Percentiles rank a stretch among this genome's conserved stretches.
Conservation (phyloP, 2,888 invertebrate genomes). For the Gymnosoma rotundatum region DNA sequence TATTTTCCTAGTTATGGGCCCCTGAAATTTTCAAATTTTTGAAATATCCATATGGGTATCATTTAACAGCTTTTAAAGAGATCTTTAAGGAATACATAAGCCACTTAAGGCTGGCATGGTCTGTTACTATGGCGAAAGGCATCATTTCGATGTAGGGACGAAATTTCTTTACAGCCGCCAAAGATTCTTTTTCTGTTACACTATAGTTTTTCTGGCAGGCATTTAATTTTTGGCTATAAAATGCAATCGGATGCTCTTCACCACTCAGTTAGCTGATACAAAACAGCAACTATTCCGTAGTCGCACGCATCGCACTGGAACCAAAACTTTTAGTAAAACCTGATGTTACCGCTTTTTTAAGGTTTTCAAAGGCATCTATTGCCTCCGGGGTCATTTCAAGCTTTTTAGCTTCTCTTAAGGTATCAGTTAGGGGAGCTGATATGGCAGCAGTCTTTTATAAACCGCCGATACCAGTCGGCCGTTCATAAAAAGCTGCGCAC, state of each 20-base stretch:
- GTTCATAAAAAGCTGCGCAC: constrained; percentile 67
- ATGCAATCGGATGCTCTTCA: background rate
- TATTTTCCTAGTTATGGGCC: too few species aligned
- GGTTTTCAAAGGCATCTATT: background rate
- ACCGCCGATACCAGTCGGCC: constrained; percentile 69
- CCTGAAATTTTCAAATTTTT: too few species aligned
- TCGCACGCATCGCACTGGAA: background rate
- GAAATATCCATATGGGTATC: too few species aligned
- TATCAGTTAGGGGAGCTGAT: constrained; percentile 35
- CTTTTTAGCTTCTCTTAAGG: constrained; percentile 30
- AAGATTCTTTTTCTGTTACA: too few species aligned
- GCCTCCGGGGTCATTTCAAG: constrained; percentile 8
- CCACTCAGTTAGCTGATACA: background rate
- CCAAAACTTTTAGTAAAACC: constrained; percentile 30
- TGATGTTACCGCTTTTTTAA: background rate
- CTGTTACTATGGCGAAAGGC: background rate
- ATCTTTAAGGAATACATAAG: too few species aligned
- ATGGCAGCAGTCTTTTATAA: constrained; percentile 43
- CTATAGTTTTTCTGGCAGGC: too few species aligned
- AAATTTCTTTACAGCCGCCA: background rate
- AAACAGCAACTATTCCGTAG: background rate
- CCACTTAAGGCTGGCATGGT: constrained; percentile 1
- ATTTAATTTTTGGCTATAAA: too few species aligned
- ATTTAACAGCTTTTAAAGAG: too few species aligned
- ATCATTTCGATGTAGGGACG: constrained; percentile 27